Evolutionary conservation across 2,113 vertebrate species (phyloP).

Genomic region (Speoplatyrhinus poulsoni): DNA sequence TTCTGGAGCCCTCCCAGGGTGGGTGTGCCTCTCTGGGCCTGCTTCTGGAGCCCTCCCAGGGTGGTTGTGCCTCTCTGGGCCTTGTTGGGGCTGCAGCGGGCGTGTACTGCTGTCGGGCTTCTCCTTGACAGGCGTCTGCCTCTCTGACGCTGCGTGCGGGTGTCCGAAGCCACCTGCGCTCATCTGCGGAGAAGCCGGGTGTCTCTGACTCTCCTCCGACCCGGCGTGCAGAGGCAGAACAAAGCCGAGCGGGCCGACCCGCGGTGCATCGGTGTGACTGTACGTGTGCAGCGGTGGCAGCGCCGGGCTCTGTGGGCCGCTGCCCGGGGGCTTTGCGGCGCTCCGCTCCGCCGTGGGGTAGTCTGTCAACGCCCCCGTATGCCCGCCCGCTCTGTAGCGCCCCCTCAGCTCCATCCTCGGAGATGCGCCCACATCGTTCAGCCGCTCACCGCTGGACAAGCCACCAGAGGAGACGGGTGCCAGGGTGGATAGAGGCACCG

Average conservation of each 20-base stretch:
- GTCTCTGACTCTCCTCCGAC: slow-evolving; percentile 7
- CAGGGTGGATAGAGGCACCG: slow-evolving; percentile 17
- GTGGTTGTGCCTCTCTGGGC: slow-evolving; percentile 12
- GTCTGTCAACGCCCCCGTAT: slow-evolving; percentile 49
- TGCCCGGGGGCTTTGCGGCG: slow-evolving; percentile 29
- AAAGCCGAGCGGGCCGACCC: slow-evolving; percentile 7
- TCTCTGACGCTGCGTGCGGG: slow-evolving; percentile 10
- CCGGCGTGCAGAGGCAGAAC: slow-evolving; percentile 32
- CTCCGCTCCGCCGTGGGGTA: slow-evolving; percentile 37
- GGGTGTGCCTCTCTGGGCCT: slow-evolving; percentile 6
- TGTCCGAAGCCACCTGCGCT: slow-evolving; percentile 12
- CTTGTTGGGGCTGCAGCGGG: slow-evolving; percentile 7
- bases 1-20: neutral
- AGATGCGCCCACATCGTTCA: slow-evolving; percentile 30
- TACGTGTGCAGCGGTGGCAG: no score
- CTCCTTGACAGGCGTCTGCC: slow-evolving; percentile 1
- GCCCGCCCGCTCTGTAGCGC: slow-evolving; percentile 55
- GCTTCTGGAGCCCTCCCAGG: neutral
- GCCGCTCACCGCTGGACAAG: slow-evolving; percentile 18
- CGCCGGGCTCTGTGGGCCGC: neutral
- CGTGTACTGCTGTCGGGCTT: neutral
- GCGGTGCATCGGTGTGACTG: slow-evolving; percentile 4
- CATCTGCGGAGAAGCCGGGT: neutral
- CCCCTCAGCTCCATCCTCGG: slow-evolving; percentile 70
- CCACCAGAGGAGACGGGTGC: slow-evolving; percentile 29